A percentile compares a stretch with the other conserved stretches of the same genome.
Evolutionary conservation across 1,140 invertebrate genomes (phyloP).

Genomic region (Oreohelix idahoensis): DNA sequence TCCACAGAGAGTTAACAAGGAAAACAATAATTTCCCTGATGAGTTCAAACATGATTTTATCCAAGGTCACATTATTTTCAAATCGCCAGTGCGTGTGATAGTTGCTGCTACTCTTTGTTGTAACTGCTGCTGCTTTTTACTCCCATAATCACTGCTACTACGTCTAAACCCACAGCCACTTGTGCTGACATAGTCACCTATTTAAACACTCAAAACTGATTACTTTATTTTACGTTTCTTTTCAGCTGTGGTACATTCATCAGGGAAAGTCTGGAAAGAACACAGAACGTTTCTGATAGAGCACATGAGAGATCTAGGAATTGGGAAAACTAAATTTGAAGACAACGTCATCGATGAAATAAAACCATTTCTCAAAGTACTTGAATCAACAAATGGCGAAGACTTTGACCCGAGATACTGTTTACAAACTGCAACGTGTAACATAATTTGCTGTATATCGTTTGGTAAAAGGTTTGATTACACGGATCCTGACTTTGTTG

Average conservation of each 20-base stretch:
- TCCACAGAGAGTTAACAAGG: too few species aligned
- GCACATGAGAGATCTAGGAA: slow-evolving; percentile 82
- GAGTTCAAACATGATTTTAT: too few species aligned
- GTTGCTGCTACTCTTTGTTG: too few species aligned
- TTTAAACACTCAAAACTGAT: too few species aligned
- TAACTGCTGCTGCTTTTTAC: too few species aligned
- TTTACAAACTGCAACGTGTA: slow-evolving; percentile 70
- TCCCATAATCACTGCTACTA: too few species aligned
- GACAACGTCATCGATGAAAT: slow-evolving; percentile 80
- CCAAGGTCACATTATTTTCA: too few species aligned
- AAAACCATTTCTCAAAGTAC: slow-evolving; percentile 33
- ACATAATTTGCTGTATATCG: slow-evolving; percentile 90
- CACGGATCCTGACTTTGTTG: slow-evolving; percentile 68
- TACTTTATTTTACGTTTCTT: not conserved
- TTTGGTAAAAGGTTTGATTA: slow-evolving; percentile 80
- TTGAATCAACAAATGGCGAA: slow-evolving; percentile 27
- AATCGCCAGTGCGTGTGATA: too few species aligned
- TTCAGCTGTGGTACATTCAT: slow-evolving; percentile 45
- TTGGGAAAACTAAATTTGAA: slow-evolving; percentile 83
- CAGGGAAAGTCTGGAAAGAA: slow-evolving; percentile 80
- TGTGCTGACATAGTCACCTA: too few species aligned
- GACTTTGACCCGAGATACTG: slow-evolving; percentile 47
- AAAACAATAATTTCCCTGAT: too few species aligned
- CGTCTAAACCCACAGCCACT: too few species aligned
- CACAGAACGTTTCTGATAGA: slow-evolving; percentile 83